Percentiles rank a stretch among this genome's conserved stretches.
phyloP scores from a whole-genome alignment of 2,113 vertebrate genomes.

The Oryzias melastigma region DNA sequence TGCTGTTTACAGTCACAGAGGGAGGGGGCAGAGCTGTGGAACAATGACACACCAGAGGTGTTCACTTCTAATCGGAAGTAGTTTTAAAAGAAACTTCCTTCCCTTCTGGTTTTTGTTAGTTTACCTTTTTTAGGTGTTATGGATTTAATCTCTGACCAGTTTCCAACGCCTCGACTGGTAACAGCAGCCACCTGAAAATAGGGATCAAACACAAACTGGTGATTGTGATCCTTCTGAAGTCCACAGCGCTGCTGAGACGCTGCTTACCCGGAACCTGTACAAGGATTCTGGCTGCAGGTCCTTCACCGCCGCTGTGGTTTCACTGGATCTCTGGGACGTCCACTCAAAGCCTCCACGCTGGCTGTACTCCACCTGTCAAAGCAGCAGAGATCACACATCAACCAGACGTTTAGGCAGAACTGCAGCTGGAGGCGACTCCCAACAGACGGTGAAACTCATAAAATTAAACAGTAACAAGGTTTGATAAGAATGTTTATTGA shows the following conservation, averaged over 20 bases:
- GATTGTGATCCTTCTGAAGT: too few species aligned
- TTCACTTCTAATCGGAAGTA: too few species aligned
- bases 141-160: constrained; percentile 91
- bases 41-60: not conserved
- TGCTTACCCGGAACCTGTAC: constrained; percentile 87
- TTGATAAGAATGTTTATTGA: too few species aligned
- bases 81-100: too few species aligned
- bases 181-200: constrained; percentile 89
- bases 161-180: constrained; percentile 91
- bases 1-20: constrained; percentile 79
- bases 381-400: not conserved
- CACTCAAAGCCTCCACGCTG: constrained; percentile 80
- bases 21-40: constrained; percentile 86
- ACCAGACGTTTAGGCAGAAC: too few species aligned
- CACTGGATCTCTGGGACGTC: constrained; percentile 81
- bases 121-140: constrained; percentile 88
- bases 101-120: not conserved
- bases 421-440: too few species aligned
- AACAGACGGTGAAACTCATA: too few species aligned
- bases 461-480: too few species aligned
- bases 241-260: too few species aligned
- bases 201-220: not conserved
- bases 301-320: constrained; percentile 77
- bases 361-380: constrained; percentile 86
- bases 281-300: constrained; percentile 75